A percentile compares a stretch with the other conserved stretches of the same genome.
Conservation (phyloP, 64 coral and sea anemone species). For the Platygyra sinensis region DNA sequence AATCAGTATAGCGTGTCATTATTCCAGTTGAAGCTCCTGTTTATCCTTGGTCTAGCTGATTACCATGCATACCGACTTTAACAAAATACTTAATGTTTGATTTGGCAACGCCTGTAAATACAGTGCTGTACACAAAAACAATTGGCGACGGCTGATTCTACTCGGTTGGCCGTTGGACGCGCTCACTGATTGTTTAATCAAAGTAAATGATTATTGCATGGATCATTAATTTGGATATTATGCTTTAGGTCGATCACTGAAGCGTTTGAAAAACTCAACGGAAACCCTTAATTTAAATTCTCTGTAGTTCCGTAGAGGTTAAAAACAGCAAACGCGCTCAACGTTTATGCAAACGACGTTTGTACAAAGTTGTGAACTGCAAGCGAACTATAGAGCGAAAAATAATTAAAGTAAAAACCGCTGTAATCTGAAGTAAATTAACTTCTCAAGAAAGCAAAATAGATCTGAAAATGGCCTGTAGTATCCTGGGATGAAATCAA, state of each 20-base stretch:
- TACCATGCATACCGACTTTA: too few species aligned
- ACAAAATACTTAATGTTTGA: too few species aligned
- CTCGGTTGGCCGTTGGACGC: background rate
- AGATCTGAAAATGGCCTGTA: too few species aligned
- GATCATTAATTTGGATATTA: background rate
- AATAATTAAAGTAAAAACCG: too few species aligned
- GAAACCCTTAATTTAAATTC: slow-evolving; percentile 34
- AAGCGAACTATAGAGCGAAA: background rate
- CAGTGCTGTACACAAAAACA: background rate
- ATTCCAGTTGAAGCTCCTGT: background rate
- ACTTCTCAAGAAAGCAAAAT: too few species aligned
- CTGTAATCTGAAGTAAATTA: too few species aligned
- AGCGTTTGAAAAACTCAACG: slow-evolving; percentile 29
- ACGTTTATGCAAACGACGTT: background rate
- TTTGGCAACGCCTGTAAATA: too few species aligned
- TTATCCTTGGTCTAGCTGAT: background rate
- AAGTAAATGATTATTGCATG: slow-evolving; percentile 8
- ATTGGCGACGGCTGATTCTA: background rate
- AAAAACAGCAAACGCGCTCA: background rate
- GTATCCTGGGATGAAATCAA: too few species aligned
- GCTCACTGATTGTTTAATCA: background rate
- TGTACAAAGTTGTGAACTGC: background rate
- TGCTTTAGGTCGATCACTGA: background rate
- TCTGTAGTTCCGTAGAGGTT: background rate
- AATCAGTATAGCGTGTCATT: background rate